Conservation (phyloP, 1,140 invertebrate species). For the Megalopta genalis region DNA sequence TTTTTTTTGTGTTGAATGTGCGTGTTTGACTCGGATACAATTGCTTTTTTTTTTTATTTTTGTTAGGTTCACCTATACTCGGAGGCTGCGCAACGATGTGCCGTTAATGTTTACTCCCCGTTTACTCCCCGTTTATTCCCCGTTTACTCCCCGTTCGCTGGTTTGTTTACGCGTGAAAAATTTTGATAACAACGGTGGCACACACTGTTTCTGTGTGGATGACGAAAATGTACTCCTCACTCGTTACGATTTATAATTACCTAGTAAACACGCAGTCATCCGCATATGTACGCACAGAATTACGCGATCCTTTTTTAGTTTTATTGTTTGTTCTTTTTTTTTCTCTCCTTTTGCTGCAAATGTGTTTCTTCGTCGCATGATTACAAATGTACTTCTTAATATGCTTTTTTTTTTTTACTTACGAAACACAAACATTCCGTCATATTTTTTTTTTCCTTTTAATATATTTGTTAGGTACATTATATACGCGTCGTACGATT, state of each 20-base stretch:
- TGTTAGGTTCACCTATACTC: slow-evolving; percentile 40
- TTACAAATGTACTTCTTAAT: slow-evolving; percentile 50
- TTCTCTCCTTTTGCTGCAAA: slow-evolving; percentile 30
- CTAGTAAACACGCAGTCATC: slow-evolving; percentile 67
- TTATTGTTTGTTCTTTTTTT: slow-evolving; percentile 3
- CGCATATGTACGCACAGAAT: slow-evolving; percentile 57
- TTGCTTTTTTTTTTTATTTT: too few relatives aligned
- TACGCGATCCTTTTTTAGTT: slow-evolving; percentile 49
- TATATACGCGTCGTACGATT: slow-evolving; percentile 70
- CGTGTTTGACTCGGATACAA: slow-evolving; percentile 69
- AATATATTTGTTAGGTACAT: slow-evolving; percentile 68
- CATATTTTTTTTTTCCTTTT: slow-evolving; percentile 47
- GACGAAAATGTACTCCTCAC: slow-evolving; percentile 55
- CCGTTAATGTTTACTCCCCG: slow-evolving; percentile 13
- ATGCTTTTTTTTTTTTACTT: slow-evolving; percentile 65
- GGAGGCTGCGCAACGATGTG: slow-evolving; percentile 43
- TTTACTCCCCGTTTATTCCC: slow-evolving; percentile 1
- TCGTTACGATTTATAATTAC: slow-evolving; percentile 57
- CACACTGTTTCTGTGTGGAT: slow-evolving; percentile 50
- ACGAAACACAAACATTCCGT: slow-evolving; percentile 67
- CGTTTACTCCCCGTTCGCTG: slow-evolving; percentile 15
- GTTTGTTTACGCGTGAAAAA: slow-evolving; percentile 45
- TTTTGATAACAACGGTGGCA: slow-evolving; percentile 60
- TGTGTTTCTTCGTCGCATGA: slow-evolving; percentile 22
- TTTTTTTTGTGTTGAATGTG: slow-evolving; percentile 62